These are phyloP conservation scores for Brachionus calyciflorus DNA, from an alignment of 1,140 invertebrate species.

Conservation along the genomic window DNA sequence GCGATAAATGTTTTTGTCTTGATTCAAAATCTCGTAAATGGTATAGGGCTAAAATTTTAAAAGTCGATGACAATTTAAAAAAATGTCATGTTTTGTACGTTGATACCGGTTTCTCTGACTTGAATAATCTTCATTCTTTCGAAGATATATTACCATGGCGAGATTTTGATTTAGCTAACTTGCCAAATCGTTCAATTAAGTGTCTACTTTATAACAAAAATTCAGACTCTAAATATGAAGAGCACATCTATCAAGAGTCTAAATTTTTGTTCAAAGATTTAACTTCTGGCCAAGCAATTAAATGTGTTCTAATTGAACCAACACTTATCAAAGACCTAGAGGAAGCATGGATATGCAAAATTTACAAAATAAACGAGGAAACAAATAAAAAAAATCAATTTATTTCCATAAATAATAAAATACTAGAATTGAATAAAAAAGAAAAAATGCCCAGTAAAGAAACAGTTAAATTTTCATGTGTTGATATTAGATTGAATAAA, in stretches of 20 bases:
- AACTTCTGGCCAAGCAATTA: not conserved
- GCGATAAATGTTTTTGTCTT: not conserved
- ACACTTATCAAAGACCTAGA: not conserved
- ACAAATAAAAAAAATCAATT: not conserved
- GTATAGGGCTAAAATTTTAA: not conserved
- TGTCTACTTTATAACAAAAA: not conserved
- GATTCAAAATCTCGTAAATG: not conserved
- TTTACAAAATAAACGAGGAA: slow-evolving; percentile 19
- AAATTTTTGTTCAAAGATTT: slow-evolving; percentile 42
- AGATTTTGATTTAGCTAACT: not conserved
- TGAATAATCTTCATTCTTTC: not conserved
- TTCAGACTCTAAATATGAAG: not conserved
- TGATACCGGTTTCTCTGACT: slow-evolving; percentile 15
- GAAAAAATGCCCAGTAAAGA: not conserved
- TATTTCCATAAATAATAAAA: not conserved
- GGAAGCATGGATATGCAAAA: not conserved
- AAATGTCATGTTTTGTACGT: slow-evolving; percentile 19
- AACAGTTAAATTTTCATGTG: not conserved
- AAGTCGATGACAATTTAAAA: not conserved
- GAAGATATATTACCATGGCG: not conserved
- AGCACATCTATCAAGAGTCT: not conserved
- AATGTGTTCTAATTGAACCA: not conserved
- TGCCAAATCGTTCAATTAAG: not conserved
- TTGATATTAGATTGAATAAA: not conserved
- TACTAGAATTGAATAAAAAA: not conserved